Conservation (phyloP, 2,888 invertebrate genomes). For the Lypha dubia region DNA sequence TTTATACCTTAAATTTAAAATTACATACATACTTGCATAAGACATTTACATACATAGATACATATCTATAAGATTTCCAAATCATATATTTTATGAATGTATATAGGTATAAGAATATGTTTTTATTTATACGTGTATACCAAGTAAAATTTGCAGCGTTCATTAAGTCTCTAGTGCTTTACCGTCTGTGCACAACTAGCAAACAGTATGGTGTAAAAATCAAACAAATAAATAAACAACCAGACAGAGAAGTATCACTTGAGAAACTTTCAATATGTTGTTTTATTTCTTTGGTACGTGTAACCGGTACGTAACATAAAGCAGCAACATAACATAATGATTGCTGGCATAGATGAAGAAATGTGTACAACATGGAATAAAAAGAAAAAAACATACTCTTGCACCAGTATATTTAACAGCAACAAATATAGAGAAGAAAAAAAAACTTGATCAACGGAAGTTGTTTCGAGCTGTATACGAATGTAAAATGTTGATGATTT, state of each 20-base stretch:
- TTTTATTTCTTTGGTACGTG: constrained; percentile 38
- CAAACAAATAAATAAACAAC: constrained; percentile 51
- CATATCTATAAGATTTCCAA: background rate
- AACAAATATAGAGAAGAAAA: constrained; percentile 55
- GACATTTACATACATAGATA: no score
- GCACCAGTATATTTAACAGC: constrained; percentile 22
- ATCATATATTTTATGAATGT: background rate
- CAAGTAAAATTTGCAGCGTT: background rate
- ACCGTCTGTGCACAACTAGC: background rate
- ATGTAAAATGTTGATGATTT: constrained; percentile 50
- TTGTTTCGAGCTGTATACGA: constrained; percentile 43
- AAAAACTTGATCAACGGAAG: constrained; percentile 71
- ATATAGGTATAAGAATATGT: background rate
- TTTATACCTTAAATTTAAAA: no score
- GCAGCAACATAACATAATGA: constrained; percentile 55
- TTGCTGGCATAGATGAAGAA: constrained; percentile 54
- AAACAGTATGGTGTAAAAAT: constrained; percentile 55
- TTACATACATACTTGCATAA: background rate
- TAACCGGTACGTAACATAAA: constrained; percentile 35
- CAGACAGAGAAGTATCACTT: constrained; percentile 63
- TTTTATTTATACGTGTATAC: no score
- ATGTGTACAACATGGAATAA: constrained; percentile 36
- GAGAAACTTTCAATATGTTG: constrained; percentile 59
- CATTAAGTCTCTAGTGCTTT: constrained; percentile 16
- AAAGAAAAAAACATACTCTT: constrained; percentile 30